Conservation (phyloP, 2,888 invertebrate genomes). For the Sthenelais limicola region DNA sequence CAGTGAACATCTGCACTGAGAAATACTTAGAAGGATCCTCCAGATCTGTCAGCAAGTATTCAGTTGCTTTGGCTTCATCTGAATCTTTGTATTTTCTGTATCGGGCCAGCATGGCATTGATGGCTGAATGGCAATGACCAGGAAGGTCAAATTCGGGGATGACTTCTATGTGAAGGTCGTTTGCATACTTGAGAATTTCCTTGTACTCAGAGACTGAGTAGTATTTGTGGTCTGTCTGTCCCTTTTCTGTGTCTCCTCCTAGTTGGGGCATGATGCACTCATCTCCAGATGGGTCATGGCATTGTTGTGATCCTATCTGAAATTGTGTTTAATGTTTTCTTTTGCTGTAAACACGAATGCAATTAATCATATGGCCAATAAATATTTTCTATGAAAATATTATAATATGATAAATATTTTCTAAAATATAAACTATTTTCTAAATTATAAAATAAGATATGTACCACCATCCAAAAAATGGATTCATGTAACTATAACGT, state of each 20-base stretch:
- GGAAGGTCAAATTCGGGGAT: constrained; percentile 67
- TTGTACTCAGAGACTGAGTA: constrained; percentile 61
- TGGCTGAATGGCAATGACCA: constrained; percentile 64
- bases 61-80: not conserved
- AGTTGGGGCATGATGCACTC: constrained; percentile 62
- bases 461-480: no score
- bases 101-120: constrained; percentile 61
- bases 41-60: constrained; percentile 7
- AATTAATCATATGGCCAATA: no score
- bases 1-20: constrained; percentile 61
- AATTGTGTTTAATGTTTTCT: no score
- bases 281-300: constrained; percentile 59
- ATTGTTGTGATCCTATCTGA: constrained; percentile 62
- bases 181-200: constrained; percentile 62
- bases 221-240: constrained; percentile 59
- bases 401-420: no score
- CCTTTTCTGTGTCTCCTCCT: constrained; percentile 59
- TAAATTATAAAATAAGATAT: no score
- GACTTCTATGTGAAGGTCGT: constrained; percentile 59
- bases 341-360: no score
- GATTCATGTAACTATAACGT: no score
- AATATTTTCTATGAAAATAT: no score
- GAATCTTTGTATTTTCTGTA: constrained; percentile 30
- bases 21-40: constrained; percentile 49
- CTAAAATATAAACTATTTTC: no score